These are phyloP conservation scores for Ceratina japonica DNA, from an alignment of 1,140 invertebrate species.

Conservation along the genomic window DNA sequence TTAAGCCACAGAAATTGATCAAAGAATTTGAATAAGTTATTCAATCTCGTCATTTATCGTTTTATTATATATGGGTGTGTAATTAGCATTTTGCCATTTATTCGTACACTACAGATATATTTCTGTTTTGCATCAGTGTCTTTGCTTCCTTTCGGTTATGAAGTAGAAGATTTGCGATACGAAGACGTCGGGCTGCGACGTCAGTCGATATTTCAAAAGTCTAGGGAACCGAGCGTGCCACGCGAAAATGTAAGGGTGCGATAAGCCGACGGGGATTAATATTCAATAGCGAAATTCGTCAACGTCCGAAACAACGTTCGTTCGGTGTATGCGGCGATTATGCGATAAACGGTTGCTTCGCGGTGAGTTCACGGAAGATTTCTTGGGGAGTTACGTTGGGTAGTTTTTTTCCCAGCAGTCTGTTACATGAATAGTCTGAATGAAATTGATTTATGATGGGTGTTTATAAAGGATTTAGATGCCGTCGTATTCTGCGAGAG, in stretches of 20 bases:
- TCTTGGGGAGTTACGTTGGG: not conserved
- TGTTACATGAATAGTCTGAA: not conserved
- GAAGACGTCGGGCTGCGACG: constrained; percentile 8
- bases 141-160: not conserved
- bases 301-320: constrained; percentile 51
- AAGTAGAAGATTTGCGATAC: constrained; percentile 28
- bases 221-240: constrained; percentile 48
- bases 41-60: too few species aligned
- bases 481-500: not conserved
- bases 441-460: not conserved
- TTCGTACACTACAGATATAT: not conserved
- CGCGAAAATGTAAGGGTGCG: constrained; percentile 26
- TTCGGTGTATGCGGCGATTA: not conserved
- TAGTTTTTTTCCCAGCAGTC: not conserved
- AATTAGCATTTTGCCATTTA: not conserved
- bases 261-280: constrained; percentile 57
- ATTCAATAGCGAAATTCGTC: constrained; percentile 64
- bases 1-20: too few species aligned
- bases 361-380: not conserved
- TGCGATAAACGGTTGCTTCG: not conserved
- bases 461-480: not conserved
- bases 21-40: too few species aligned
- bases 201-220: constrained; percentile 59
- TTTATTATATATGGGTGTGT: not conserved
- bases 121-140: not conserved